Base-by-base conservation (phyloP, 2,113 vertebrate genomes). In the Oriolus oriolus region DNA sequence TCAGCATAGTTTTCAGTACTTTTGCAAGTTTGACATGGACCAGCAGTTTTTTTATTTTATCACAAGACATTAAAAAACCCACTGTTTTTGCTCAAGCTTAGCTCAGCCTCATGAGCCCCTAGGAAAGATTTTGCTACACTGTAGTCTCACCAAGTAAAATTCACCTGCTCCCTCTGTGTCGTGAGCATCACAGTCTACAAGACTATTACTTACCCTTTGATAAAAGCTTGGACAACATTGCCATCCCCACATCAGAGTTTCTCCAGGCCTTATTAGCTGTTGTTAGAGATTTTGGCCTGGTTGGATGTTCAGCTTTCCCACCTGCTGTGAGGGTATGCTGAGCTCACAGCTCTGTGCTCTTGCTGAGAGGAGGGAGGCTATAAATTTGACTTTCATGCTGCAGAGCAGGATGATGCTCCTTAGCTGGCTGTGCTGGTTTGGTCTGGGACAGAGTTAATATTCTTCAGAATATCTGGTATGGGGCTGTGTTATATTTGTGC, bases 161-260 rank as follows among this genome's bases (percentile, higher is more conserved):
- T 84, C 74, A 42, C 42, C 8, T 5, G 1, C 18, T 57, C 42
- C 23, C 6, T 89, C 33, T 1, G 0, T 61, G n/a, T 53, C 0
- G 0, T 45, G 66, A 89, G 54, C 68, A 26, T 80, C 47, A 84
- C 5, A 4, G 28, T 64, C 70, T 56, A 27, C 44, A 85, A 71
- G 49, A n/a, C 41, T 69, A 9, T 74, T 70, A 27, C 10, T 42
- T 81, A 8, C 20, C 37, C 11, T 53, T 57, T 33, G 28, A 64
- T 61, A 61, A 78, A 91, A 79, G n/a, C 54, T 24, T 18, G 26
- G 59, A 41, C 52, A 76, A 13, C n/a, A 27, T 66, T 0, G 0
- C n/a, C 24, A 65, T 33, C 41, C 39, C 31, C 18, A 33, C 42
- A 45, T 69, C 49, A 61, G 52, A 54, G 42, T 86, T 92, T 86